These are phyloP conservation scores for Microchirus variegatus DNA, from an alignment of 2,797 vertebrate genomes.

Conservation along the genomic window DNA sequence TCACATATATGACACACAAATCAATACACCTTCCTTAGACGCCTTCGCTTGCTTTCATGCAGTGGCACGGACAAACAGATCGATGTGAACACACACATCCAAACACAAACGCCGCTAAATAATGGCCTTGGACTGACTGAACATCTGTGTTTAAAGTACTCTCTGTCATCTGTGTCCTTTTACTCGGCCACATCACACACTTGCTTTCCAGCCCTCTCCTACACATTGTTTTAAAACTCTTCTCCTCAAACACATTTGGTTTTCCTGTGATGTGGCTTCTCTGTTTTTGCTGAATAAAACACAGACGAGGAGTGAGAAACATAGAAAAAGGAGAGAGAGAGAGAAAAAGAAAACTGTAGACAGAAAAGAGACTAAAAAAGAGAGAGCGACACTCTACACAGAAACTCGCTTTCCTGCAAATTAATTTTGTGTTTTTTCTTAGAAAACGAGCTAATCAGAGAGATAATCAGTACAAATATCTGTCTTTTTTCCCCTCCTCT, in stretches of 20 bases:
- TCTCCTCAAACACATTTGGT: constrained; percentile 26
- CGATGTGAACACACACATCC: constrained; percentile 23
- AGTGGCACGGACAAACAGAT: constrained; percentile 14
- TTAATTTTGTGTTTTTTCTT: no score
- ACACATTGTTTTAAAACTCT: constrained; percentile 48
- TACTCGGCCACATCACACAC: constrained; percentile 66
- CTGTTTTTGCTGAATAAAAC: constrained; percentile 53
- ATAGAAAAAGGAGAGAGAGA: constrained; percentile 15
- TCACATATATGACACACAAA: constrained; percentile 19
- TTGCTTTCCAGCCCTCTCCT: constrained; percentile 46
- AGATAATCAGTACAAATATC: constrained; percentile 2
- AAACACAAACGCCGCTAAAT: constrained; percentile 17
- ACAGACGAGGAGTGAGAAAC: constrained; percentile 10
- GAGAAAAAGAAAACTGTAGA: constrained; percentile 26
- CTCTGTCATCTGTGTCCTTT: constrained; percentile 73
- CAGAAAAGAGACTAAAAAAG: constrained; percentile 14
- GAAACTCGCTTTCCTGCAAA: no score
- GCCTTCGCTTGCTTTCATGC: constrained; percentile 18
- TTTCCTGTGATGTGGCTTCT: constrained; percentile 62
- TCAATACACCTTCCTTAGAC: constrained; percentile 16
- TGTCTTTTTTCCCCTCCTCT: constrained; percentile 7
- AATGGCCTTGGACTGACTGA: constrained; percentile 54
- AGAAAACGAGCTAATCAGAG: neutral
- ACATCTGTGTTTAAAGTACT: constrained; percentile 52
- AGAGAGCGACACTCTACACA: neutral